These are phyloP conservation scores for Drosophila nigromelanica DNA, from an alignment of 1,140 invertebrate genomes.

Conservation along the genomic window DNA sequence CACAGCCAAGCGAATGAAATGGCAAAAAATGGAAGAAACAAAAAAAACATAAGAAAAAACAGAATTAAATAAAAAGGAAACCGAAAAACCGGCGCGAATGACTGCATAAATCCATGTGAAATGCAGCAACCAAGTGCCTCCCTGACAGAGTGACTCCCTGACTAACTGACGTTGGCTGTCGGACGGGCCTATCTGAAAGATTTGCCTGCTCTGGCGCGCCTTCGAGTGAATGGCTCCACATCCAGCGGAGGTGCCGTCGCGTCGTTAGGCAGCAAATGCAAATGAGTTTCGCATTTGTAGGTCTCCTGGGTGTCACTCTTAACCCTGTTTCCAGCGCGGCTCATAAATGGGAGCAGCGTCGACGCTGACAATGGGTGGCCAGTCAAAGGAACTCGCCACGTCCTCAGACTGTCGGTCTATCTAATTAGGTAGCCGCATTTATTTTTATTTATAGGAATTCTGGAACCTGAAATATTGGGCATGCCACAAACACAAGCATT, in stretches of 20 bases:
- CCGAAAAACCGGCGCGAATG: slow-evolving; percentile 64
- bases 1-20: slow-evolving; percentile 54
- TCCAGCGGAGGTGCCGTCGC: slow-evolving; percentile 11
- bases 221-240: slow-evolving; percentile 21
- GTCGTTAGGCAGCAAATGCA: slow-evolving; percentile 68
- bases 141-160: slow-evolving; percentile 28
- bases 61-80: not conserved
- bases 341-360: slow-evolving; percentile 67
- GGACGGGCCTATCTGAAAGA: slow-evolving; percentile 26
- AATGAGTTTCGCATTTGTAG: slow-evolving; percentile 74
- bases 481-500: slow-evolving; percentile 4
- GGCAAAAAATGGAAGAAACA: slow-evolving; percentile 40
- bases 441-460: slow-evolving; percentile 9
- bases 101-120: slow-evolving; percentile 80
- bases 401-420: not conserved
- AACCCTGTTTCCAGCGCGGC: slow-evolving; percentile 63
- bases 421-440: slow-evolving; percentile 22
- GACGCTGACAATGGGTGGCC: slow-evolving; percentile 62
- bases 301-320: slow-evolving; percentile 79
- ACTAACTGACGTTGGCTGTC: slow-evolving; percentile 17
- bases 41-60: not conserved
- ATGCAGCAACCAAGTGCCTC: slow-evolving; percentile 51
- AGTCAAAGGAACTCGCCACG: not conserved
- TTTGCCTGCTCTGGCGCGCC: slow-evolving; percentile 28
- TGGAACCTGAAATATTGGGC: slow-evolving; percentile 4